Percentiles rank a stretch among this genome's conserved stretches.
Evolutionary conservation across 2,797 vertebrate genomes (phyloP).

Genomic region (Eospalax fontanierii): DNA sequence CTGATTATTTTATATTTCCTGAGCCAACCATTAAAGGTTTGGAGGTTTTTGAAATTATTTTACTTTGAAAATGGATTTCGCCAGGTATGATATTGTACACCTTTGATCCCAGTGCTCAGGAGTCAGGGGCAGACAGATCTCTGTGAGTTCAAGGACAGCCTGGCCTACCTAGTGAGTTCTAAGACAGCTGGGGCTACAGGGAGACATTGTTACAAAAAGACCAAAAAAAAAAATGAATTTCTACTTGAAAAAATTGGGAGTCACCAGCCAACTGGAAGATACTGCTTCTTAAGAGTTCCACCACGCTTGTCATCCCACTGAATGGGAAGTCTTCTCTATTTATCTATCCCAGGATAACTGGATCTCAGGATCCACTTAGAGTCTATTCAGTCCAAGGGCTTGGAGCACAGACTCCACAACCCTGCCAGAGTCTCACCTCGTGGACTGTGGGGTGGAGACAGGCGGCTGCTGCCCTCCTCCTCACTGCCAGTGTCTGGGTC

Average conservation of each 20-base stretch:
- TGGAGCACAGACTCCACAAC: not conserved
- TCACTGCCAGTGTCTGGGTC: conserved; percentile 85
- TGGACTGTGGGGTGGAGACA: conserved; percentile 88
- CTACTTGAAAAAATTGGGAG: not conserved
- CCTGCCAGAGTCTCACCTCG: conserved; percentile 82
- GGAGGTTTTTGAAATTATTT: not conserved
- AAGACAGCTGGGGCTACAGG: no score
- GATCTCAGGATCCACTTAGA: not conserved
- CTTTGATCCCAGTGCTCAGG: no score
- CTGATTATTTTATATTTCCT: conserved; percentile 13
- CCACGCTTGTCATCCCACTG: not conserved
- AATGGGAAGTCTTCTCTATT: not conserved
- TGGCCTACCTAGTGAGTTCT: no score
- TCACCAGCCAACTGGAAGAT: not conserved
- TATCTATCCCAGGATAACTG: conserved; percentile 86
- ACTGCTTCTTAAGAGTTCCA: not conserved
- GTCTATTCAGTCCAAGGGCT: not conserved
- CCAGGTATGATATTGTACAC: no score
- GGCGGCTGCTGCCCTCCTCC: conserved; percentile 75
- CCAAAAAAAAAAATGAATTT: conserved; percentile 1
- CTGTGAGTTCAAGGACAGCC: no score
- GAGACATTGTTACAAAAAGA: no score
- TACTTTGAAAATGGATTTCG: not conserved
- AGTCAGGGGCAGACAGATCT: no score
- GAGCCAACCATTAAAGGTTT: not conserved